Evolutionary conservation across 2,797 vertebrate species (phyloP), one percentile per base, ranked within the genome.

Genomic region (Chromis chromis): DNA sequence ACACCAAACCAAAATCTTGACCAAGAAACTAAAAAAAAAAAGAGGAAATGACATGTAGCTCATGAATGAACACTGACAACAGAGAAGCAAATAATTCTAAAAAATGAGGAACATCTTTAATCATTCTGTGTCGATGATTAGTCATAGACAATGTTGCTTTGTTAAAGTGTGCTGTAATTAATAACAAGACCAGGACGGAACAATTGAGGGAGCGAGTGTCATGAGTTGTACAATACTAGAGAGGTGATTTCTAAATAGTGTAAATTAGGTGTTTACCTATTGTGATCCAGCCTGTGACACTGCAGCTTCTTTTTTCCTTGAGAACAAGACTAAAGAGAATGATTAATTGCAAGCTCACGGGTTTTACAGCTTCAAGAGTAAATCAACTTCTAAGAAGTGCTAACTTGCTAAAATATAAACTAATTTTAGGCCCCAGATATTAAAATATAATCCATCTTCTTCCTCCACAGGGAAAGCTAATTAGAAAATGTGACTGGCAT

Each of bases 381-480:
- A 96, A 97, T 95, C 95, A 93, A 92, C 95, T 94, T 95, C 96
- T 94, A 81, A 93, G 96, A 96, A 96, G 94, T 94, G 96, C 95
- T 95, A 96, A 96, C 95, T 96, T 95, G 96, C 95, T 97, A 94
- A 97, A 97, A 97, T 93, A 96, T 89, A 96, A 96, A 96, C 96
- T 95, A 94, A 95, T 96, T 96, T 96, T 95, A 95, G 95, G 94
- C 94, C 93, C 92, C 89, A 94, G 94, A 94, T 96, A 96, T 93
- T 96, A 98, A 97, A 97, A 97, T 96, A 97, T 95, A 96, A 97
- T 96, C 94, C 94, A 96, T 94, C 95, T 96, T 94, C 94, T 91
- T 95, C 91, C 94, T 95, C 95, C 94, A 86, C 75, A 79, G 79
- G 94, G 93, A 94, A 93, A 95, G 94, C 95, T 96, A 97, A 94